phyloP scores from a whole-genome alignment of 2,797 vertebrate species.

The Poecilia gillii region DNA sequence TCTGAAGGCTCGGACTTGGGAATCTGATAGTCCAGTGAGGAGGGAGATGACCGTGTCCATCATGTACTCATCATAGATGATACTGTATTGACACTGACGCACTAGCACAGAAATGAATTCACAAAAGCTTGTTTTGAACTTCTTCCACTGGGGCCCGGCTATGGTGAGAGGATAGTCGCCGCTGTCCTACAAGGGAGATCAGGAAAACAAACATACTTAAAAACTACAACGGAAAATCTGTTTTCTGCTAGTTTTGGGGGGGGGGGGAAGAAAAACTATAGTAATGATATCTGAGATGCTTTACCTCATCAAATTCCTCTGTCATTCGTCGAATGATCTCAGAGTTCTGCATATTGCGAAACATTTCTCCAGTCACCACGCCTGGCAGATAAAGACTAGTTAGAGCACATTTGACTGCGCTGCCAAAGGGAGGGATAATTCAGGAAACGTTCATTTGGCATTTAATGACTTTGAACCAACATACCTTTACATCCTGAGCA shows the following conservation, averaged over 20 bases:
- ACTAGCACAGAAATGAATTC: conserved; percentile 98
- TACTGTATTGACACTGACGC: conserved; percentile 98
- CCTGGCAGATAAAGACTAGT: conserved; percentile 77
- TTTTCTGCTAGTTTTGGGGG: background rate
- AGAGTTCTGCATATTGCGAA: conserved; percentile 99
- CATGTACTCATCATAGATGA: conserved; percentile 99
- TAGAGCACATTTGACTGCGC: background rate
- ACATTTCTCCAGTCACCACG: conserved; percentile 98
- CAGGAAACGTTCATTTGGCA: background rate
- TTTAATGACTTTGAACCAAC: background rate
- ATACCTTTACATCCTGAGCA: conserved; percentile 99
- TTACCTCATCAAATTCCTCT: conserved; percentile 99
- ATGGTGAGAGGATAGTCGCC: conserved; percentile 99
- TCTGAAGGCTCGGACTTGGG: conserved; percentile 98
- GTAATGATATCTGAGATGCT: background rate
- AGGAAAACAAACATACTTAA: conserved; percentile 8
- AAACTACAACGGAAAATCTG: background rate
- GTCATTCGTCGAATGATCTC: conserved; percentile 99
- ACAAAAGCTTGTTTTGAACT: conserved; percentile 98
- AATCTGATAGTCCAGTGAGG: conserved; percentile 97
- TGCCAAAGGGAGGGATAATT: background rate
- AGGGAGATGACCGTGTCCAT: conserved; percentile 99
- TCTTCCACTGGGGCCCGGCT: conserved; percentile 98
- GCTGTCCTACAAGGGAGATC: conserved; percentile 87
- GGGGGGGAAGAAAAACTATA: background rate